phyloP scores from a whole-genome alignment of 2,888 invertebrate species.

The Drosophila kuntzei region DNA sequence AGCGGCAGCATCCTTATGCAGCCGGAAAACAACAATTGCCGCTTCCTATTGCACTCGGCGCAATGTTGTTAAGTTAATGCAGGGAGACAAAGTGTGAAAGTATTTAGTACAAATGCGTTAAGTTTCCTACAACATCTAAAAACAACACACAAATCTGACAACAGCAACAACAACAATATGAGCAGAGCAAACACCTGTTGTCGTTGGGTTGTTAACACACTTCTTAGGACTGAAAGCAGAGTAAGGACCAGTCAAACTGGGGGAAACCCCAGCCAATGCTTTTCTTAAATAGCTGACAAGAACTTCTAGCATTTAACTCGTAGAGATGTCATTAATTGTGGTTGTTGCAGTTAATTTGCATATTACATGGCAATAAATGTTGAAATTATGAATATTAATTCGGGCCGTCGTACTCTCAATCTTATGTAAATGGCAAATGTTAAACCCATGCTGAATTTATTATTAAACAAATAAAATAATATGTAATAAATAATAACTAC shows the following conservation, averaged over 20 bases:
- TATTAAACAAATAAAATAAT: not conserved
- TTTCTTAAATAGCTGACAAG: not conserved
- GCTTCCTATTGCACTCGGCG: slow-evolving; percentile 42
- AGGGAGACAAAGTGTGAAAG: slow-evolving; percentile 70
- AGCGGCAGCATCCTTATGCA: slow-evolving; percentile 57
- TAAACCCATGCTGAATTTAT: not conserved
- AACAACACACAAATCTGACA: slow-evolving; percentile 21
- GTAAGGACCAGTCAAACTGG: not conserved
- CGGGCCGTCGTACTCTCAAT: slow-evolving; percentile 3
- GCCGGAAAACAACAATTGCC: slow-evolving; percentile 70
- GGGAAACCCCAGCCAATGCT: not conserved
- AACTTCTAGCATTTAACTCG: slow-evolving; percentile 34
- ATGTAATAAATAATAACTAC: not conserved
- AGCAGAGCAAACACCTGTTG: slow-evolving; percentile 72
- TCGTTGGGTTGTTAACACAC: slow-evolving; percentile 38
- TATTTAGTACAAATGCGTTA: slow-evolving; percentile 73
- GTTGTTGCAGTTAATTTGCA: slow-evolving; percentile 8
- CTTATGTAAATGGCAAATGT: slow-evolving; percentile 23
- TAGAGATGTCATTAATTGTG: slow-evolving; percentile 6
- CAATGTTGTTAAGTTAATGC: not conserved
- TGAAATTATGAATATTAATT: slow-evolving; percentile 39
- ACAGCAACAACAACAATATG: slow-evolving; percentile 42
- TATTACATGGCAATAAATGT: slow-evolving; percentile 36
- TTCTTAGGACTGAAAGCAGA: slow-evolving; percentile 2
- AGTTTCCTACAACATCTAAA: slow-evolving; percentile 39